Conservation (phyloP, 2,888 invertebrate species). For the Ctena decussata region DNA sequence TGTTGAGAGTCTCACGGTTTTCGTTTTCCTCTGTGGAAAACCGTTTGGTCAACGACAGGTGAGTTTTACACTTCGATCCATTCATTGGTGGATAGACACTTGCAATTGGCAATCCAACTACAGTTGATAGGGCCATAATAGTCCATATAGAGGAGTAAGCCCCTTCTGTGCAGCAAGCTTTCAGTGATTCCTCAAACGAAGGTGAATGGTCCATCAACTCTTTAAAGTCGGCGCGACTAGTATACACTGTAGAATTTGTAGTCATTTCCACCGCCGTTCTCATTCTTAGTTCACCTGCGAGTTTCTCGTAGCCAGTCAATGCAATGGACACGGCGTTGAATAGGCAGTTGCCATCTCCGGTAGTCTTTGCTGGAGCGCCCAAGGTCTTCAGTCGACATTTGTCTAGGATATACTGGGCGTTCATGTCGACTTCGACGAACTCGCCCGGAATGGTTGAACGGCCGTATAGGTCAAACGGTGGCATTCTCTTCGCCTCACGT, state of each 20-base stretch:
- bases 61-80: neutral
- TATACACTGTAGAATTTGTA: neutral
- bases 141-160: constrained; percentile 2
- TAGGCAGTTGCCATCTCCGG: neutral
- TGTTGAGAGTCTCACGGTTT: neutral
- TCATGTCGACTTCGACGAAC: too few species aligned
- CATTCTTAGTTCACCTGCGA: neutral
- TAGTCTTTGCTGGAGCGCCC: neutral
- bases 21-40: neutral
- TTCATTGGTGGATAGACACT: neutral
- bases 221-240: neutral
- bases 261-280: neutral
- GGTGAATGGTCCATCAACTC: neutral
- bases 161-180: neutral
- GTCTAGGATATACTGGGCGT: too few species aligned
- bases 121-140: neutral
- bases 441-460: too few species aligned
- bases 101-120: neutral
- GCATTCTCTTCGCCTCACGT: too few species aligned
- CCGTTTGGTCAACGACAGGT: neutral
- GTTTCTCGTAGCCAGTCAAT: neutral
- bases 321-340: neutral
- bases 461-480: too few species aligned
- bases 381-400: too few species aligned
- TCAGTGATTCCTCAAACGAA: neutral